Base-by-base conservation (phyloP, 2,888 invertebrate species). In the Caenorhabditis sp. region DNA sequence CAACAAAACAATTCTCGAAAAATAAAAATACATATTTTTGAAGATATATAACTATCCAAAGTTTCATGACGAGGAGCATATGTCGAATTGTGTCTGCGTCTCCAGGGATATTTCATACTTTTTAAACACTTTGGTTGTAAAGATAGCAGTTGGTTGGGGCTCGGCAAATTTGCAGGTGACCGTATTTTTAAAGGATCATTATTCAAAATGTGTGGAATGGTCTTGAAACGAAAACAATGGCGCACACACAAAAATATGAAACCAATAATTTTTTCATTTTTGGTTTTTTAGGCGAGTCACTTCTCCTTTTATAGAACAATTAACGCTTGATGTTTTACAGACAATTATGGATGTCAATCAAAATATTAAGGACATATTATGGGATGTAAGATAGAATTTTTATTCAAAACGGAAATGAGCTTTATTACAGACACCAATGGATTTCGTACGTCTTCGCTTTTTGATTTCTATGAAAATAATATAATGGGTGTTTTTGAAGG, bases 41-140 rank as follows among this genome's bases (percentile, higher is more conserved):
- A 31, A 31, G 31, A 31, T 31, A 31, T 31, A 31, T 31, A 31
- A 31, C 31, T 31, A 31, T 31, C 31, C 31, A 31, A 53, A 53
- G 53, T 53, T 21, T 53, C 21, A 53, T 23, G 25, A 53, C 53
- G 21, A 56, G 23, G 53, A 53, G 53, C 53, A 53, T 21, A 21
- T 53, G 53, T 53, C 53, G 53, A 53, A 53, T 31, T 31, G 31
- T 31, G 31, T 31, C 31, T 31, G 31, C 31, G 31, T 31, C 31
- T 31, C 31, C 31, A 31, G 31, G 31, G 31, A 31, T 31, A 31
- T 31, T 31, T 31, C 31, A 31, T 31, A 31, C 31, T 31, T 31
- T 31, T 31, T 31, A 31, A 31, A 31, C 31, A 31, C 31, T 31
- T 31, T 31, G 31, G 31, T 31, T 31, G 31, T 31, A 31, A 31